These are phyloP conservation scores for Argyresthia albistria DNA, from an alignment of 2,888 invertebrate species.

Conservation along the genomic window DNA sequence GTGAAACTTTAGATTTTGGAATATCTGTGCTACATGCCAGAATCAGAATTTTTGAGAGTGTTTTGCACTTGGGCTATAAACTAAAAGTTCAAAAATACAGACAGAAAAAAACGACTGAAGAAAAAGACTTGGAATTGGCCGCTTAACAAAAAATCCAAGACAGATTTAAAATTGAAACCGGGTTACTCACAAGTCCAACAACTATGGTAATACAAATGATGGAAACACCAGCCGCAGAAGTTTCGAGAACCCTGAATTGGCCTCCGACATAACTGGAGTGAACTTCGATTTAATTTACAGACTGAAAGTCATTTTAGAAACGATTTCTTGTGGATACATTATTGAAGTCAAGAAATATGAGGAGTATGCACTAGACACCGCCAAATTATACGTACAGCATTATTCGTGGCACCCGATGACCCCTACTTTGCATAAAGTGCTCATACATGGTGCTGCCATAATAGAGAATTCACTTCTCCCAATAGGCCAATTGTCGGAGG, in stretches of 20 bases:
- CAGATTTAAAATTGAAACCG: slow-evolving; percentile 16
- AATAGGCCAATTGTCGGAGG: no score
- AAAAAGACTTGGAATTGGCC: slow-evolving; percentile 12
- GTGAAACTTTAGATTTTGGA: slow-evolving; percentile 8
- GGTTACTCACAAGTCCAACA: slow-evolving; percentile 23
- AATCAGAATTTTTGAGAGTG: slow-evolving; percentile 13
- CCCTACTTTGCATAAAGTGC: slow-evolving; percentile 23
- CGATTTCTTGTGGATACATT: slow-evolving; percentile 13
- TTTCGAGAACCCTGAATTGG: slow-evolving; percentile 17
- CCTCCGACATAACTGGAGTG: slow-evolving; percentile 21
- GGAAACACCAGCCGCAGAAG: slow-evolving; percentile 19
- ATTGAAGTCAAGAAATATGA: slow-evolving; percentile 7
- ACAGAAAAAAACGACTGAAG: slow-evolving; percentile 11
- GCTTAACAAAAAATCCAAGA: slow-evolving; percentile 13
- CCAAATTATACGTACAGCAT: slow-evolving; percentile 19
- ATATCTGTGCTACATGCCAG: slow-evolving; percentile 23
- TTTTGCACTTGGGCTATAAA: slow-evolving; percentile 15
- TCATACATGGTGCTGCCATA: no score
- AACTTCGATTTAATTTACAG: slow-evolving; percentile 14
- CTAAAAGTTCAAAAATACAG: slow-evolving; percentile 17
- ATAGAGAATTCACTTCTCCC: no score
- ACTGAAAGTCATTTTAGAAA: slow-evolving; percentile 20
- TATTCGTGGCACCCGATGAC: slow-evolving; percentile 25
- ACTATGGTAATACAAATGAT: slow-evolving; percentile 19
- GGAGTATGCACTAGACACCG: slow-evolving; percentile 15